phyloP scores from a whole-genome alignment of 2,113 vertebrate genomes.

The Sula dactylatra region DNA sequence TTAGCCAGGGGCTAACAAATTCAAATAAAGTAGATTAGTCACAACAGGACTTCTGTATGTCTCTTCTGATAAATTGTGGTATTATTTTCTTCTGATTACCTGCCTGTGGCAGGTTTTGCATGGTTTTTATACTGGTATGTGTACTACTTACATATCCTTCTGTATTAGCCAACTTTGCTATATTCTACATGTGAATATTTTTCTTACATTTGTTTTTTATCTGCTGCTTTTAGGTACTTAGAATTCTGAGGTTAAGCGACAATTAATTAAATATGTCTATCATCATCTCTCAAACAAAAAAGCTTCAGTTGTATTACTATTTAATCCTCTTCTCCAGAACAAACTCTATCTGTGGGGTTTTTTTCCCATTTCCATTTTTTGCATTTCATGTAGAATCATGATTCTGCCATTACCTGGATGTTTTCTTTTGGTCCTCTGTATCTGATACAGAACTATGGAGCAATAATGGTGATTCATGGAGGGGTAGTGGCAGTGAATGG shows the following conservation, averaged over 20 bases:
- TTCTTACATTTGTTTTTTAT: background rate
- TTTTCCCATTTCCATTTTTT: background rate
- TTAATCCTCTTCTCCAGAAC: background rate
- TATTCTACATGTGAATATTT: background rate
- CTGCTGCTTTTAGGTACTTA: background rate
- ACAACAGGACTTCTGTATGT: background rate
- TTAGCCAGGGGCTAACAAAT: background rate
- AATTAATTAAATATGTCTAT: background rate
- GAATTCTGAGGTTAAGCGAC: background rate
- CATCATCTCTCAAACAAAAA: background rate
- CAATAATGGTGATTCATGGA: background rate
- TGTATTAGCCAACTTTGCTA: background rate
- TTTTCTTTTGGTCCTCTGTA: background rate
- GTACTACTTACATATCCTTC: background rate
- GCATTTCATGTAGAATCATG: background rate
- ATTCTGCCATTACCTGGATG: background rate
- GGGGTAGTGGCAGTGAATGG: background rate
- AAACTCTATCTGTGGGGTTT: background rate
- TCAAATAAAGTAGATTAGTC: slow-evolving; percentile 13
- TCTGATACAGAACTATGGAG: background rate
- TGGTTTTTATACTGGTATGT: background rate
- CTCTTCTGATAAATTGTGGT: background rate
- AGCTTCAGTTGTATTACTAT: background rate
- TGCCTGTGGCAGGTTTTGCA: background rate
- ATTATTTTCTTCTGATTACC: slow-evolving; percentile 5